Percentiles rank a stretch among this genome's conserved stretches.
Evolutionary conservation across 2,888 invertebrate genomes (phyloP).

Genomic region (Brenthis ino): DNA sequence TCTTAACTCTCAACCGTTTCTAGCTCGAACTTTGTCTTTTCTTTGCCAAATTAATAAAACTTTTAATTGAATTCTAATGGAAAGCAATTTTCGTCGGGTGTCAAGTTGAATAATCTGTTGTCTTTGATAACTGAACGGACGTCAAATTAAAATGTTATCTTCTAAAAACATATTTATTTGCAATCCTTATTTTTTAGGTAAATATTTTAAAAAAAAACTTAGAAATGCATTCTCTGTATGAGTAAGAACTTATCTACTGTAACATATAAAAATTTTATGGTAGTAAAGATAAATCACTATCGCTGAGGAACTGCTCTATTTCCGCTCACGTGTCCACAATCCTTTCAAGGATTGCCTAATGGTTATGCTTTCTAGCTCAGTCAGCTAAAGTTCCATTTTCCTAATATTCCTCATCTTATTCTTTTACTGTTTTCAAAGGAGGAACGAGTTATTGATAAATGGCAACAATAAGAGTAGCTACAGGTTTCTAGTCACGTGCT

Average conservation of each 20-base stretch:
- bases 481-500: constrained; percentile 48
- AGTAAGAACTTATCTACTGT: not conserved
- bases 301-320: constrained; percentile 31
- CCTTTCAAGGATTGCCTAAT: constrained; percentile 24
- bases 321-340: constrained; percentile 42
- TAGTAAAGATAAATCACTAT: constrained; percentile 38
- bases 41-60: constrained; percentile 78
- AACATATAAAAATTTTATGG: constrained; percentile 8
- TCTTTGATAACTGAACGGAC: constrained; percentile 36
- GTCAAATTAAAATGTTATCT: constrained; percentile 14
- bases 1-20: constrained; percentile 67
- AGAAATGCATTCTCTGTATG: not conserved
- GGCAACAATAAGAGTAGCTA: constrained; percentile 34
- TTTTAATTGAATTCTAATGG: constrained; percentile 77
- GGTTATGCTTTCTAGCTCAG: constrained; percentile 26
- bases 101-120: constrained; percentile 40
- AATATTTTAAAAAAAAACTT: no score
- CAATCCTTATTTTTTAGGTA: not conserved
- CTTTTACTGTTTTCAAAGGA: constrained; percentile 21
- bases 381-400: constrained; percentile 25
- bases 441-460: constrained; percentile 36
- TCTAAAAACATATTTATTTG: constrained; percentile 1
- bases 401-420: constrained; percentile 25
- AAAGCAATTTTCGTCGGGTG: constrained; percentile 65
- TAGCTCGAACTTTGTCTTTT: constrained; percentile 58